Conservation (phyloP, 2,888 invertebrate species). For the Anthoptus insignis region DNA sequence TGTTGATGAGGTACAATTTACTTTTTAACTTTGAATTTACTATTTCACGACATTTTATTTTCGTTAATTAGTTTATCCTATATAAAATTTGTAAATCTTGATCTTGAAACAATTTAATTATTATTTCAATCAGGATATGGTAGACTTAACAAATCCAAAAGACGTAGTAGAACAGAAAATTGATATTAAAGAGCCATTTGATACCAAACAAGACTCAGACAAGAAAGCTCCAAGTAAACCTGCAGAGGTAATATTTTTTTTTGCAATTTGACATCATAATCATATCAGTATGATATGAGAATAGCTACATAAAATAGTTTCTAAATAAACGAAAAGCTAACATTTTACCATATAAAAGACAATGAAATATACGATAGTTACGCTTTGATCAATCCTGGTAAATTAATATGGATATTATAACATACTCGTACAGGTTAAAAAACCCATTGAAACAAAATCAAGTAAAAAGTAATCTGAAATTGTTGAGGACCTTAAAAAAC, state of each 20-base stretch:
- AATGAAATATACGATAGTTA: too few relatives aligned
- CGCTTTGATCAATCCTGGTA: too few relatives aligned
- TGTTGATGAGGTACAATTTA: constrained; percentile 54
- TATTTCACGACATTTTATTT: not conserved
- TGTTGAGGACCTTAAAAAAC: constrained; percentile 34
- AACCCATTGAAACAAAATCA: constrained; percentile 8
- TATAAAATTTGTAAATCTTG: too few relatives aligned
- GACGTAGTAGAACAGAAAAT: constrained; percentile 11
- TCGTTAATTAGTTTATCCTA: not conserved
- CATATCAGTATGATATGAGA: too few relatives aligned
- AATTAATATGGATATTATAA: too few relatives aligned
- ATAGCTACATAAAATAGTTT: too few relatives aligned
- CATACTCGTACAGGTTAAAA: constrained; percentile 19
- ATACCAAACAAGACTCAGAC: not conserved
- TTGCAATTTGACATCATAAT: not conserved
- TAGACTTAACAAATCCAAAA: constrained; percentile 1
- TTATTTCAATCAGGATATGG: constrained; percentile 15
- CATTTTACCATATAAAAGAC: too few relatives aligned
- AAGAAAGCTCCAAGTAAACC: not conserved
- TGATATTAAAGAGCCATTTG: constrained; percentile 15
- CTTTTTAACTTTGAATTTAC: not conserved
- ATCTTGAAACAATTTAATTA: too few relatives aligned
- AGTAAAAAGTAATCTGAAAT: constrained; percentile 33
- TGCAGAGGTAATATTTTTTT: not conserved
- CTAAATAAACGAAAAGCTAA: too few relatives aligned